A percentile compares a stretch with the other conserved stretches of the same genome.
phyloP scores from a whole-genome alignment of 2,113 vertebrate genomes.

The Pungitius pungitius region DNA sequence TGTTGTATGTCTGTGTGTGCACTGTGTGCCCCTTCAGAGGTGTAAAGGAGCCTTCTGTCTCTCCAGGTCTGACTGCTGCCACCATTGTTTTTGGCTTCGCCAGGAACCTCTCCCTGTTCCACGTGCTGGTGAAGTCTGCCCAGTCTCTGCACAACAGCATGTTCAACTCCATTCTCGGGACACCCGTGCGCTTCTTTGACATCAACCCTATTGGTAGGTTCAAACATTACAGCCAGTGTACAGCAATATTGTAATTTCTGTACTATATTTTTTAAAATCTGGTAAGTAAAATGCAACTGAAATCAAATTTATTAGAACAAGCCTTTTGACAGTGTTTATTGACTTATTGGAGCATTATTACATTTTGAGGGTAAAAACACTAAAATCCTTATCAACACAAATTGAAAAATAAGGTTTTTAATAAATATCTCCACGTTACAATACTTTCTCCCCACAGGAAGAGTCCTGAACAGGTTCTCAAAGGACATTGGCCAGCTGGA shows the following conservation, averaged over 20 bases:
- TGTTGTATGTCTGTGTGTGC: not conserved
- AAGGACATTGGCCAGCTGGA: slow-evolving; percentile 84
- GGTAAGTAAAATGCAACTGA: too few relatives aligned
- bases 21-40: not conserved
- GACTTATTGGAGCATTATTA: too few relatives aligned
- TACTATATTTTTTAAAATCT: too few relatives aligned
- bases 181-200: slow-evolving; percentile 92
- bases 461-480: slow-evolving; percentile 81
- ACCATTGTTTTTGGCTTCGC: slow-evolving; percentile 86
- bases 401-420: too few relatives aligned
- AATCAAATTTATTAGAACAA: too few relatives aligned
- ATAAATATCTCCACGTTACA: not conserved
- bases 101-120: slow-evolving; percentile 85
- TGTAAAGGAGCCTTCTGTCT: not conserved
- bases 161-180: slow-evolving; percentile 88
- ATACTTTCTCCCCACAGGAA: slow-evolving; percentile 60
- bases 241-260: not conserved
- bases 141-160: slow-evolving; percentile 90
- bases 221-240: not conserved
- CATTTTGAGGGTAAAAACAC: too few relatives aligned
- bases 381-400: too few relatives aligned
- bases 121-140: slow-evolving; percentile 84
- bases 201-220: slow-evolving; percentile 92
- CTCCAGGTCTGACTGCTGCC: slow-evolving; percentile 85
- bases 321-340: too few relatives aligned